Percentiles rank a stretch among this genome's conserved stretches.
phyloP scores from a whole-genome alignment of 2,113 vertebrate species.

The Phaetusa simplex region DNA sequence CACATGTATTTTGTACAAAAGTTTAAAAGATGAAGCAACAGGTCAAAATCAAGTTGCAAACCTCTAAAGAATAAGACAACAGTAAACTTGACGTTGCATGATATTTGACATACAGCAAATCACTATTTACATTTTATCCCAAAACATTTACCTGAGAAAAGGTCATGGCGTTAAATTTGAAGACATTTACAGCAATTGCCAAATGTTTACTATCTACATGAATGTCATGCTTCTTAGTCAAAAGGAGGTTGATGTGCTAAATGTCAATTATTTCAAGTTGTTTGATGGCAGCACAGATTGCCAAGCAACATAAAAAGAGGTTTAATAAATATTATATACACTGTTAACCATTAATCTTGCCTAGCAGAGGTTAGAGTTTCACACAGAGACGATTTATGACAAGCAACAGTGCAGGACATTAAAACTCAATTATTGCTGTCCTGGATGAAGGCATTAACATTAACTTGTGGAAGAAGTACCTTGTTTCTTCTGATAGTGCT shows the following conservation, averaged over 20 bases:
- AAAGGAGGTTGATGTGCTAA: conserved; percentile 75
- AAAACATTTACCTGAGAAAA: conserved; percentile 86
- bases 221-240: conserved; percentile 82
- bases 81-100: conserved; percentile 73
- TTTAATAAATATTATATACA: conserved; percentile 82
- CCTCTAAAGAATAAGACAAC: conserved; percentile 75
- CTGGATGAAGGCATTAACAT: conserved; percentile 48
- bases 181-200: conserved; percentile 84
- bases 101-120: conserved; percentile 81
- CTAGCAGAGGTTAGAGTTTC: conserved; percentile 65
- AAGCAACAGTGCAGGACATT: conserved; percentile 61
- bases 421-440: conserved; percentile 72
- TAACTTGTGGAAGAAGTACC: conserved; percentile 38
- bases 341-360: conserved; percentile 75
- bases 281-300: conserved; percentile 79
- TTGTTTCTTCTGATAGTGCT: conserved; percentile 38
- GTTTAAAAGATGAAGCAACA: conserved; percentile 58
- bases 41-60: conserved; percentile 70
- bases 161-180: conserved; percentile 81
- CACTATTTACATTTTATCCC: conserved; percentile 85
- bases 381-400: conserved; percentile 73
- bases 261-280: conserved; percentile 82
- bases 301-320: conserved; percentile 72
- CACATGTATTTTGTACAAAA: background rate
- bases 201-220: conserved; percentile 82